Base-by-base conservation (phyloP, 2,888 invertebrate species). In the Phyto melanocephala region DNA sequence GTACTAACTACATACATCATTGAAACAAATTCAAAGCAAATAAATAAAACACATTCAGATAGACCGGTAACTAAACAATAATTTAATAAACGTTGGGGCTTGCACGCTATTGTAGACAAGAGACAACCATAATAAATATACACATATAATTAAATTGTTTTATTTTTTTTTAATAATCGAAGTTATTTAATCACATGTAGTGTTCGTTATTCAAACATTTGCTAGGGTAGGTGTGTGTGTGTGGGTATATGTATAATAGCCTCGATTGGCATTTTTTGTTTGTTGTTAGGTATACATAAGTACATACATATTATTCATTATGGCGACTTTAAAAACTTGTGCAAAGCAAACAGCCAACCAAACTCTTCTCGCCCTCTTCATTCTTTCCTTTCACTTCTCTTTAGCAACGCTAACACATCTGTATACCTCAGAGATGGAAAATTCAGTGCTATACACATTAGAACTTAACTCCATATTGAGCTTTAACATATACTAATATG, bases 121-220 rank as follows among this genome's bases (percentile, higher is more conserved):
- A n/a, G n/a, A 24, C 28, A 52, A 65, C 13, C 13, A 45, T 42
- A 63, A 74, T 63, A 74, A 62, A 80, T 62, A 28, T 28, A 28
- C 6, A 28, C 62, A 45, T 50, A 74, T 62, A 68, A 22, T 6
- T 13, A 15, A 6, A 2, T 33, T n/a, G 28, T 22, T n/a, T 28
- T 6, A 1, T 13, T 28, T 40, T 15, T 50, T 58, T 47, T 13
- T 50, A 65, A 56, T 60, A 67, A 67, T 40, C 1, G 4, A 67
- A 42, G 52, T 58, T 52, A 65, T 76, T 76, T 65, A 76, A 76
- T 58, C 65, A 71, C 76, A 71, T 65, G 71, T 76, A 70, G 80
- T 3, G 56, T 17, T 35, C 42, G 63, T 80, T 80, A 63, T 45
- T 75, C 56, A 80, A 22, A 20, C 22, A 33, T 45, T 8, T 33